A percentile compares a stretch with the other conserved stretches of the same genome.
These are phyloP conservation scores for Leguminivora glycinivorella DNA, from an alignment of 1,140 invertebrate species.

Conservation along the genomic window DNA sequence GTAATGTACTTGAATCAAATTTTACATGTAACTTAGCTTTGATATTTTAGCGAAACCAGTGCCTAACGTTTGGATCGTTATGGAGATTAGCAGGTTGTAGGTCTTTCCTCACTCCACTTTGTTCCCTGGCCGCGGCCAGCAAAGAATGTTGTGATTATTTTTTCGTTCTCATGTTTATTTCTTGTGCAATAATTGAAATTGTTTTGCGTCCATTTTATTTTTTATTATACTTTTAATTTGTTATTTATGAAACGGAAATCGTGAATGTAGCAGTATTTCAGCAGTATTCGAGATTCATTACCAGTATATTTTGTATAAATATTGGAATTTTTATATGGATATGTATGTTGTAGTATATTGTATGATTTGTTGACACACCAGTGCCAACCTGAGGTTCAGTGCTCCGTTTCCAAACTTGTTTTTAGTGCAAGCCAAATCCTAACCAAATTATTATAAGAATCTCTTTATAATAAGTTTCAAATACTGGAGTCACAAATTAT, in stretches of 20 bases:
- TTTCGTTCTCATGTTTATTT: conserved; percentile 45
- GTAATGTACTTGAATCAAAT: conserved; percentile 53
- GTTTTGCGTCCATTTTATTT: conserved; percentile 73
- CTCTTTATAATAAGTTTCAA: conserved; percentile 46
- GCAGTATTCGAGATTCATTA: conserved; percentile 63
- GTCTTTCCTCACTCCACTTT: conserved; percentile 22
- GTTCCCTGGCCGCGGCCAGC: conserved; percentile 50
- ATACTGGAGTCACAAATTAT: conserved; percentile 57
- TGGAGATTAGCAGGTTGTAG: conserved; percentile 47
- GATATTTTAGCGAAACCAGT: conserved; percentile 73
- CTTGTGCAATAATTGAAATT: conserved; percentile 72
- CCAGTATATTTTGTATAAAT: conserved; percentile 27
- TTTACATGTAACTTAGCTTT: conserved; percentile 68
- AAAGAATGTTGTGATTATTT: conserved; percentile 39
- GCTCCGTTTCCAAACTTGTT: conserved; percentile 40
- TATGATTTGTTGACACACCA: conserved; percentile 47
- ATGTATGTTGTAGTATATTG: conserved; percentile 44
- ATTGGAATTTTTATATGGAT: conserved; percentile 37
- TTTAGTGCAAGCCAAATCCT: conserved; percentile 58
- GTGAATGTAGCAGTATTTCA: conserved; percentile 69
- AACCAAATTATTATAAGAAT: conserved; percentile 63
- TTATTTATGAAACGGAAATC: conserved; percentile 49
- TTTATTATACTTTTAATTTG: conserved; percentile 45
- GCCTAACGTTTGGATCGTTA: conserved; percentile 59
- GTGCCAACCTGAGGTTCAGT: conserved; percentile 57